Conservation (phyloP, 2,797 vertebrate genomes). For the Myotis findleyi region DNA sequence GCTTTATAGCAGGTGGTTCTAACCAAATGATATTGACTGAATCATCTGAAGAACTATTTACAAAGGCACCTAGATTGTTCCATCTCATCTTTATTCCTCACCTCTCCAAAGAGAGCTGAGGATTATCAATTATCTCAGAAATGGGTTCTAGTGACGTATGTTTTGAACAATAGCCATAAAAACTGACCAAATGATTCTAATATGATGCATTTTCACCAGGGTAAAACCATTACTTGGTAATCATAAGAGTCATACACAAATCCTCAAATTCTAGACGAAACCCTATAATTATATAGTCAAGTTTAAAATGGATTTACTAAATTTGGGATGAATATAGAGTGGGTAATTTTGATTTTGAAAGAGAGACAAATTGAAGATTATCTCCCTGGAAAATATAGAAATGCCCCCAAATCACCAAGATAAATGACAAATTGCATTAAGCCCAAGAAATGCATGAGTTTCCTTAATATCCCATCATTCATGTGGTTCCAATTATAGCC, state of each 20-base stretch:
- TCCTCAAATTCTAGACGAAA: not conserved
- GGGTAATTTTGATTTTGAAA: conserved; percentile 59
- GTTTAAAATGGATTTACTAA: conserved; percentile 38
- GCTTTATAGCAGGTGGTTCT: not conserved
- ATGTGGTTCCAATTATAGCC: conserved; percentile 35
- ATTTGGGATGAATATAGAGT: not conserved
- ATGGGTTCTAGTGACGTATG: not conserved
- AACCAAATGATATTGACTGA: not conserved
- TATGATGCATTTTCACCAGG: not conserved
- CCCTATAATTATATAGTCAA: conserved; percentile 16
- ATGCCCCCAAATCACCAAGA: conserved; percentile 55
- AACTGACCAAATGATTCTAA: not conserved
- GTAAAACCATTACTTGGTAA: not conserved
- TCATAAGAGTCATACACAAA: not conserved
- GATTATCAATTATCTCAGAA: not conserved
- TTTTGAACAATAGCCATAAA: not conserved
- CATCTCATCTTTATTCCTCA: not conserved
- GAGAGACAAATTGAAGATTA: conserved; percentile 36
- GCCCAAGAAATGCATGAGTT: conserved; percentile 25
- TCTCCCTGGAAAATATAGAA: not conserved
- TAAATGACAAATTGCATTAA: conserved; percentile 36
- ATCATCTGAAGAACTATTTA: not conserved
- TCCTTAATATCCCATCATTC: not conserved
- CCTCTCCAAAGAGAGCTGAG: not conserved
- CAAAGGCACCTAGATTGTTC: not conserved